phyloP scores from a whole-genome alignment of 2,888 invertebrate genomes.

The Brassicogethes aeneus region DNA sequence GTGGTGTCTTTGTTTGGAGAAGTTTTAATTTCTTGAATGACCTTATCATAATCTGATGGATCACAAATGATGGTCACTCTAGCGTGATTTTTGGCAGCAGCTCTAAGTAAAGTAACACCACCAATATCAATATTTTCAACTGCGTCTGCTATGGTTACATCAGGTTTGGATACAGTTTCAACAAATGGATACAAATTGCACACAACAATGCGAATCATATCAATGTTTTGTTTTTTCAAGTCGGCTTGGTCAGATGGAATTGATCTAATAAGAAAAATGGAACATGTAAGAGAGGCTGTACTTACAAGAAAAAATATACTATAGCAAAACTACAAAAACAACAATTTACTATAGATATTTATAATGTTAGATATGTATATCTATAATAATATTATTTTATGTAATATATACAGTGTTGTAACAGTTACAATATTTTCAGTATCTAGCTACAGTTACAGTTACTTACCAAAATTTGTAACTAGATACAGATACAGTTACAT shows the following conservation, averaged over 20 bases:
- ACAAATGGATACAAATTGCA: slow-evolving; percentile 97
- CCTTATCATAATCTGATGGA: slow-evolving; percentile 73
- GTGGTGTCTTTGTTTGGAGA: slow-evolving; percentile 60
- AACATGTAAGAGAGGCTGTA: no score
- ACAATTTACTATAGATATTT: no score
- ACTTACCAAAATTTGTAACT: no score
- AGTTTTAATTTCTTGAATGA: slow-evolving; percentile 62
- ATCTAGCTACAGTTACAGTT: no score
- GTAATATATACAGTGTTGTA: no score
- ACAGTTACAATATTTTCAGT: no score
- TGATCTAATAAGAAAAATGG: slow-evolving; percentile 45
- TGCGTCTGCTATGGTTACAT: slow-evolving; percentile 77
- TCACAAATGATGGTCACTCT: slow-evolving; percentile 93
- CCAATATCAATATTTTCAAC: slow-evolving; percentile 97
- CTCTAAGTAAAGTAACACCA: slow-evolving; percentile 88
- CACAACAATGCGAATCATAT: slow-evolving; percentile 79
- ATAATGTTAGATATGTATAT: no score
- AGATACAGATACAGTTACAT: no score
- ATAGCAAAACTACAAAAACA: no score
- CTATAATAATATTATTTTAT: no score
- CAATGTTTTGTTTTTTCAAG: slow-evolving; percentile 68
- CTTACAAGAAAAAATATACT: no score
- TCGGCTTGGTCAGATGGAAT: slow-evolving; percentile 73
- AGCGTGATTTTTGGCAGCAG: slow-evolving; percentile 94
- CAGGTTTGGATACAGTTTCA: slow-evolving; percentile 71